A percentile compares a stretch with the other conserved stretches of the same genome.
These are phyloP conservation scores for Sepiola atlantica DNA, from an alignment of 2,888 invertebrate species.

Conservation along the genomic window DNA sequence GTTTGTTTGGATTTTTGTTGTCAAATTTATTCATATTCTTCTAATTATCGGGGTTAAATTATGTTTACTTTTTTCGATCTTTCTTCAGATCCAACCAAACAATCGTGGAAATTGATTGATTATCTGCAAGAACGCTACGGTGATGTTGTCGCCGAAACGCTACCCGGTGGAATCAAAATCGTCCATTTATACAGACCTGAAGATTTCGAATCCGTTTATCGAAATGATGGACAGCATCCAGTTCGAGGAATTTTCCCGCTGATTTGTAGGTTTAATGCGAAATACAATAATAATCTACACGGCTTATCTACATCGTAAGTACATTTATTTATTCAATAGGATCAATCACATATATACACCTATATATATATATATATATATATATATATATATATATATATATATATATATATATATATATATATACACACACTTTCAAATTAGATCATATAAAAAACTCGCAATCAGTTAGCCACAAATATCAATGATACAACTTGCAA, in stretches of 20 bases:
- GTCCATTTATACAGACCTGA: constrained; percentile 16
- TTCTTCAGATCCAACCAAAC: constrained; percentile 12
- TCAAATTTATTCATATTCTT: too few species aligned
- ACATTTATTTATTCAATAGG: too few species aligned
- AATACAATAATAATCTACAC: neutral
- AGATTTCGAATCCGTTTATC: neutral
- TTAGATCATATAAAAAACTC: too few species aligned
- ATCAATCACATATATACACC: too few species aligned
- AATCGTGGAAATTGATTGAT: neutral
- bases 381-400: too few species aligned
- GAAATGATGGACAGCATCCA: constrained; percentile 11
- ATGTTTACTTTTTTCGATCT: neutral
- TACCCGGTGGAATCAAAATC: neutral
- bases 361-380: too few species aligned
- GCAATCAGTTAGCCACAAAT: too few species aligned
- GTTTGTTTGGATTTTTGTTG: too few species aligned
- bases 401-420: too few species aligned
- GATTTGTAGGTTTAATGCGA: neutral
- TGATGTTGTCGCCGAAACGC: neutral
- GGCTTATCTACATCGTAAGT: constrained; percentile 36
- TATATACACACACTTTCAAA: too few species aligned
- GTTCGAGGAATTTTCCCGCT: constrained; percentile 34
- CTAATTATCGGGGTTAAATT: neutral
- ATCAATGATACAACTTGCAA: too few species aligned
- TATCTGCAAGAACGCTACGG: neutral